Evolutionary conservation across 2,888 invertebrate genomes (phyloP).

Genomic region (Atrina japonica): DNA sequence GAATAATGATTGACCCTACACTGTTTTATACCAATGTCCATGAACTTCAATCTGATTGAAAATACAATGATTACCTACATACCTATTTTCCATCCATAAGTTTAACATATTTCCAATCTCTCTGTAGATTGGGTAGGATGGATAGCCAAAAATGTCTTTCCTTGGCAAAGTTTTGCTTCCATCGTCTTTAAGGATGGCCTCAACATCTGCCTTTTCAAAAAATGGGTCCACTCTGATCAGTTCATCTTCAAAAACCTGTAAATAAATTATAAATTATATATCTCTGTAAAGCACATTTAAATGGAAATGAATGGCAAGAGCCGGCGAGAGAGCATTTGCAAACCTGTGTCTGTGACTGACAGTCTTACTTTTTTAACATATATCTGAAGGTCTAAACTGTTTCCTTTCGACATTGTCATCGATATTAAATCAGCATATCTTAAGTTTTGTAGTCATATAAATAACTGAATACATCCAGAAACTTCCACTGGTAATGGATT

Average conservation of each 20-base stretch:
- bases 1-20: no score
- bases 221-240: slow-evolving; percentile 56
- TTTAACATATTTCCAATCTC: slow-evolving; percentile 70
- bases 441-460: no score
- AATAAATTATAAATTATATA: no score
- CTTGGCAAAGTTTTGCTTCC: slow-evolving; percentile 46
- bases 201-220: slow-evolving; percentile 58
- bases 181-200: slow-evolving; percentile 52
- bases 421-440: background rate
- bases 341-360: no score
- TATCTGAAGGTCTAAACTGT: slow-evolving; percentile 2
- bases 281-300: no score
- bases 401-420: background rate
- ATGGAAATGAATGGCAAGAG: background rate
- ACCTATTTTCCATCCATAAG: slow-evolving; percentile 72
- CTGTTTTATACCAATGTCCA: no score
- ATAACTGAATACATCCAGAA: no score
- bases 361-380: slow-evolving; percentile 16
- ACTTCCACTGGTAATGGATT: no score
- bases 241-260: slow-evolving; percentile 67
- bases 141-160: slow-evolving; percentile 72
- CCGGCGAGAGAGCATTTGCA: slow-evolving; percentile 1
- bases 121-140: slow-evolving; percentile 71
- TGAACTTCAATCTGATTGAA: no score
- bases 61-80: no score